Evolutionary conservation across 2,797 vertebrate genomes (phyloP), one percentile per base, ranked within the genome.

Genomic region (Tiaroga cobitis): DNA sequence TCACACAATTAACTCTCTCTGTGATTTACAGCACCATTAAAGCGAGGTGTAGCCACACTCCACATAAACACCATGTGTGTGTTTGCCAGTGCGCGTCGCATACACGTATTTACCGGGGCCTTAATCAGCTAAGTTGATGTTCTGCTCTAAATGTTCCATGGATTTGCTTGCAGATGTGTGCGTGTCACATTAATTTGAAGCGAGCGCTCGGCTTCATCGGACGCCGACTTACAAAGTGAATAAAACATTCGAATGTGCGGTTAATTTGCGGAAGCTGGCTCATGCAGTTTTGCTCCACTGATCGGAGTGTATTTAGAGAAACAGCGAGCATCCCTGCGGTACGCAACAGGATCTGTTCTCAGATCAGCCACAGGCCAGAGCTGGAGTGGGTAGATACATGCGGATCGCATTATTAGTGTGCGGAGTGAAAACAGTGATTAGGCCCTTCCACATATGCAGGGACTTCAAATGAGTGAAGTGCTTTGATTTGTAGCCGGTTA

Each of bases 231-330:
- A 91, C 93, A 94, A 93, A 95, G 93, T 94, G 94, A 94, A 95
- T 95, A 93, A 95, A 95, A 95, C 93, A 95, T 95, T 91, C 93
- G 93, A 90, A 88, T 89, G 92, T 90, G 90, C 82, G 65, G 65
- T 83, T 84, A 34, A 81, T 81, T 72, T 41, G 49, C 76, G 24
- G 65, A 29, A 69, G 54, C 82, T 81, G 84, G 67, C 84, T 56
- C 67, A 46, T 79, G 63, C 76, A 80, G 86, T 87, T 89, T 87
- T 80, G 80, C 85, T 85, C 51, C 68, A 41, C 79, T 84, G 88
- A 88, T 88, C 80, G 74, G 85, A 82, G 85, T 79, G 82, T 77
- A 70, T 89, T 85, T 88, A 76, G 85, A 85, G 89, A 86, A 49
- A 86, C 85, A 80, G 79, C n/a, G 73, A 88, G 83, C 49, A 41